Conservation (phyloP, 1,140 invertebrate species). For the Drosophila ficusphila region DNA sequence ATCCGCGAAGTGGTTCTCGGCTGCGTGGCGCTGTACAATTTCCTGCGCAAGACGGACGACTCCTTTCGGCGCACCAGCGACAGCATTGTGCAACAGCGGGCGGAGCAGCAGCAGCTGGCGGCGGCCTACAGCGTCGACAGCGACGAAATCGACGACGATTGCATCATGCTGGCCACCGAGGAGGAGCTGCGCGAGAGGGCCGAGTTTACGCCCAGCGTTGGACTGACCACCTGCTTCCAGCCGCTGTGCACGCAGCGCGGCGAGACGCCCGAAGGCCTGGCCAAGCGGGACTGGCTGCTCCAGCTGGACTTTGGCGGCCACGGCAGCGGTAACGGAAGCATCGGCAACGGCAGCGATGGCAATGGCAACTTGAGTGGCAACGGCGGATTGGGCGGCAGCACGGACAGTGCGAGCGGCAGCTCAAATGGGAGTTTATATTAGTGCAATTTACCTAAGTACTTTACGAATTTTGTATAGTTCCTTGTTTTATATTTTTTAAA, state of each 20-base stretch:
- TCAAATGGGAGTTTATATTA: slow-evolving; percentile 68
- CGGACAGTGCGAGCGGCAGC: slow-evolving; percentile 43
- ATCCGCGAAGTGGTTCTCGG: slow-evolving; percentile 76
- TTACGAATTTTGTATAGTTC: slow-evolving; percentile 82
- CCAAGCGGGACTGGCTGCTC: slow-evolving; percentile 70
- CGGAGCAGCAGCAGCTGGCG: slow-evolving; percentile 59
- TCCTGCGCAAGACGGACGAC: slow-evolving; percentile 78
- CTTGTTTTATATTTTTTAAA: slow-evolving; percentile 76
- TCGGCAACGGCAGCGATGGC: slow-evolving; percentile 23
- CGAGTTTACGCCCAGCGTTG: slow-evolving; percentile 75
- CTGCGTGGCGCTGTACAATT: slow-evolving; percentile 79
- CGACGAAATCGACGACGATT: slow-evolving; percentile 75
- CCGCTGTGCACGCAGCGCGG: slow-evolving; percentile 62
- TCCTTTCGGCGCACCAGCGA: slow-evolving; percentile 73
- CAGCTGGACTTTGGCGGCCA: slow-evolving; percentile 47
- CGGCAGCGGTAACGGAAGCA: slow-evolving; percentile 26
- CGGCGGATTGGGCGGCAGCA: slow-evolving; percentile 24
- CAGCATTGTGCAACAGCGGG: slow-evolving; percentile 66
- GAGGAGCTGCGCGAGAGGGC: slow-evolving; percentile 71
- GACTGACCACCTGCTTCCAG: slow-evolving; percentile 74
- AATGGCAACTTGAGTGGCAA: slow-evolving; percentile 35
- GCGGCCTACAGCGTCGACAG: slow-evolving; percentile 47
- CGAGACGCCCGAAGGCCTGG: slow-evolving; percentile 63
- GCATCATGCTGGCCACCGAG: slow-evolving; percentile 77
- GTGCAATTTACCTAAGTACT: slow-evolving; percentile 78